Base-by-base conservation (phyloP, 2,113 vertebrate genomes). In the Oreochromis niloticus region DNA sequence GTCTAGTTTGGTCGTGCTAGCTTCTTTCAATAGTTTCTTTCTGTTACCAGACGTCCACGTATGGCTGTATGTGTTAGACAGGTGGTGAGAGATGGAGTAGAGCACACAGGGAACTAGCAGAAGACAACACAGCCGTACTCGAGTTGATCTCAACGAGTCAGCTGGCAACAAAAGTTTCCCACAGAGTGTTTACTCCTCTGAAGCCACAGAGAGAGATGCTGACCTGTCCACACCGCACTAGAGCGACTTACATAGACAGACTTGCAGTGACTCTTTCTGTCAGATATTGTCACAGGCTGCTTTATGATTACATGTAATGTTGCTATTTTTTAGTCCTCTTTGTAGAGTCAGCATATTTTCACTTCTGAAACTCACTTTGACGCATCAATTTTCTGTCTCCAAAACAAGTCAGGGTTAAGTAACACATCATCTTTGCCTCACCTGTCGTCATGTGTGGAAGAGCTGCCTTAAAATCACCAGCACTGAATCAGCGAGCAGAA, bases 31-130 rank as follows among this genome's bases (percentile, higher is more conserved):
- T 22, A 9, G 63, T 24, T 71, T 41, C 7, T 71, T 43, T 73
- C 22, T 3, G 0, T 3, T 17, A 73, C 0, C 39, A 46, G 68
- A 30, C 0, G 0, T 46, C 22, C 13, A 46, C 8, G 3, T 27
- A 10, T 27, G n/a, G 68, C 39, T 73, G 22, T 46, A 5, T 73
- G 41, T 17, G 39, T 46, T 39, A 68, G 63, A 68, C 36, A 68
- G 0, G 3, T 46, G 22, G 68, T 43, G 68, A 27, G 41, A 46
- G 41, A 46, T 27, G 41, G 68, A 17, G 1, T 46, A 46, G 24
- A 73, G 68, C 41, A 16, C 41, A 46, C 41, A 73, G 32, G 46
- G 39, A 24, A 1, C 39, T 0, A 46, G 3, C 3, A 46, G 41
- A 73, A 11, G 13, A 9, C 13, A 73, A 46, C 22, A 0, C 39